phyloP scores from a whole-genome alignment of 2,113 vertebrate genomes.

The Cryptotis parvus region DNA sequence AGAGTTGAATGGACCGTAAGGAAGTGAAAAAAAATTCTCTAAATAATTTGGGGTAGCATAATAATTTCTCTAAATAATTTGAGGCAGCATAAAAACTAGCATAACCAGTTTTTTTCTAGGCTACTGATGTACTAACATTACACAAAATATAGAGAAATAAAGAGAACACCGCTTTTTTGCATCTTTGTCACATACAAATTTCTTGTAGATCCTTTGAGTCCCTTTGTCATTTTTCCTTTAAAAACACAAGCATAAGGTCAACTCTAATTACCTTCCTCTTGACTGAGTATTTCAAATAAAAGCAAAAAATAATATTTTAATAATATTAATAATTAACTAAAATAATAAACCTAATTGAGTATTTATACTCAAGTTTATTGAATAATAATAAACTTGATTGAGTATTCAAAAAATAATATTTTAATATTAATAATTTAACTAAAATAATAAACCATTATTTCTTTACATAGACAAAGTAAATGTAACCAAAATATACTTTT shows the following conservation, averaged over 20 bases:
- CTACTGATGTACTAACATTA: not conserved
- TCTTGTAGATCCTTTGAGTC: not conserved
- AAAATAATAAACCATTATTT: constrained; percentile 46
- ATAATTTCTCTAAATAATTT: constrained; percentile 47
- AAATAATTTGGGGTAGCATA: constrained; percentile 40
- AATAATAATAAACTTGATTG: too few relatives aligned
- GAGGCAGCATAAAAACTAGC: not conserved
- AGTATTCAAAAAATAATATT: not conserved
- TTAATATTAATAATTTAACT: not conserved
- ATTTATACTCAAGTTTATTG: too few relatives aligned
- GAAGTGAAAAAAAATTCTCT: not conserved
- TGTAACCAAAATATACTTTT: not conserved
- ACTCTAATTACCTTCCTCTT: constrained; percentile 27
- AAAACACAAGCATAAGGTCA: constrained; percentile 26
- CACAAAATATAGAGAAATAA: constrained; percentile 41
- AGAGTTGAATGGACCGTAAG: not conserved
- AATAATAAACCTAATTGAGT: too few relatives aligned
- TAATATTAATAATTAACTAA: not conserved
- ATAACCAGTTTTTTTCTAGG: not conserved
- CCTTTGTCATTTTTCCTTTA: constrained; percentile 1
- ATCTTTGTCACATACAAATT: not conserved
- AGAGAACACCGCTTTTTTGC: not conserved
- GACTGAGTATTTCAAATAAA: not conserved
- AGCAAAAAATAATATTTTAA: too few relatives aligned
- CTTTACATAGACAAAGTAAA: not conserved